A percentile compares a stretch with the other conserved stretches of the same genome.
phyloP scores from a whole-genome alignment of 2,888 invertebrate species.

The Endotricha flammealis region DNA sequence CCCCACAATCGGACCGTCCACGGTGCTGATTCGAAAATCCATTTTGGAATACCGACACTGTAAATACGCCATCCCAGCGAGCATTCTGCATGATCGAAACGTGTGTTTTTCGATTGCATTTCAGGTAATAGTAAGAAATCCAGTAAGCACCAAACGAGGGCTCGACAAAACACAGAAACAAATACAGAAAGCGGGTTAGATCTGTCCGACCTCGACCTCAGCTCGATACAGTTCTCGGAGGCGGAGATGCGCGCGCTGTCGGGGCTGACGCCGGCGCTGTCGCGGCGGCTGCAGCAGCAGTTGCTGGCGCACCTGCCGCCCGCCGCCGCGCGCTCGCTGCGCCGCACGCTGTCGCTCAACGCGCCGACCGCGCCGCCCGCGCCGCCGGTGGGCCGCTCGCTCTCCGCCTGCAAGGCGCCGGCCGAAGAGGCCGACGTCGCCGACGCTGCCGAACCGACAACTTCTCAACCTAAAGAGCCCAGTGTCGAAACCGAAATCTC shows the following conservation, averaged over 20 bases:
- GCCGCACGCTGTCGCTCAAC: slow-evolving; percentile 80
- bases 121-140: slow-evolving; percentile 70
- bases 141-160: slow-evolving; percentile 50
- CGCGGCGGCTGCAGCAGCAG: slow-evolving; percentile 84
- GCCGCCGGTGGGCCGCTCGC: slow-evolving; percentile 33
- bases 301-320: slow-evolving; percentile 84
- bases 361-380: slow-evolving; percentile 32
- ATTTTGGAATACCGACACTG: slow-evolving; percentile 38
- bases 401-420: slow-evolving; percentile 37
- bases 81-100: slow-evolving; percentile 76
- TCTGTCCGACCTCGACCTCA: slow-evolving; percentile 82
- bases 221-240: slow-evolving; percentile 82
- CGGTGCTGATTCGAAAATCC: slow-evolving; percentile 7
- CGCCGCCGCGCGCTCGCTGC: slow-evolving; percentile 81
- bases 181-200: slow-evolving; percentile 61
- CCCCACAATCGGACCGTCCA: not conserved
- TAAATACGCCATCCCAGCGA: slow-evolving; percentile 69
- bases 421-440: slow-evolving; percentile 30
- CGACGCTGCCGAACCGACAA: slow-evolving; percentile 11
- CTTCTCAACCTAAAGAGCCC: too few relatives aligned
- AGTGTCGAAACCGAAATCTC: slow-evolving; percentile 13
- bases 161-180: slow-evolving; percentile 29
- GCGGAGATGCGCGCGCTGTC: slow-evolving; percentile 83
- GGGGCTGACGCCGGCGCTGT: slow-evolving; percentile 83
- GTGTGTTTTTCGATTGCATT: slow-evolving; percentile 75